Evolutionary conservation across 2,113 vertebrate genomes (phyloP).

Genomic region (Pelecanoides urinatrix): DNA sequence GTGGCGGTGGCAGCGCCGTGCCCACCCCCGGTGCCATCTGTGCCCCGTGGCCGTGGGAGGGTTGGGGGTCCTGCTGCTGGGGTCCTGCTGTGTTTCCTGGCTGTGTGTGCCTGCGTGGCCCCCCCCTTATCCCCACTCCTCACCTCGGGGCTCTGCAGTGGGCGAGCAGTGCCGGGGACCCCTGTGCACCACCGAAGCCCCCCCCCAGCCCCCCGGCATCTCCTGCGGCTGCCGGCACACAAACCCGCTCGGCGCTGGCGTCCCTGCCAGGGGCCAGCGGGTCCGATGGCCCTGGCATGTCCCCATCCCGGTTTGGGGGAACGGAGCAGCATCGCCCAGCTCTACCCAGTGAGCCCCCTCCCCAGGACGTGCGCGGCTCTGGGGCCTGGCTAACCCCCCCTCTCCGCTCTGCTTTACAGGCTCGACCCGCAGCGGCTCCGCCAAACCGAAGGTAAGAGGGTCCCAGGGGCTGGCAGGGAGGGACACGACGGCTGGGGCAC

Average conservation of each 20-base stretch:
- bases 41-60: not conserved
- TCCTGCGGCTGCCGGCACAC: not conserved
- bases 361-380: accelerated
- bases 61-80: not conserved
- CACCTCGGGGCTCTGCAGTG: not conserved
- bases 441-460: constrained; percentile 91
- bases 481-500: not conserved
- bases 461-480: not conserved
- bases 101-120: not conserved
- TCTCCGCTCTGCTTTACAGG: constrained; percentile 74
- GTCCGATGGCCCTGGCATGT: not conserved
- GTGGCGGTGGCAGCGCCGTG: accelerated
- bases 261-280: not conserved
- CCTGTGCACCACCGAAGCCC: accelerated
- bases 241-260: accelerated
- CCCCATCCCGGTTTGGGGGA: not conserved
- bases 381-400: not conserved
- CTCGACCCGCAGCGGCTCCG: constrained; percentile 90
- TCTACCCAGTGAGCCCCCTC: not conserved
- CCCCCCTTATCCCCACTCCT: not conserved
- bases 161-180: not conserved
- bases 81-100: not conserved
- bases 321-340: not conserved
- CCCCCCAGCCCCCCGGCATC: not conserved
- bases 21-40: not conserved